Percentiles rank a stretch among this genome's conserved stretches.
phyloP scores from a whole-genome alignment of 2,113 vertebrate genomes.

The Ctenomys sociabilis region DNA sequence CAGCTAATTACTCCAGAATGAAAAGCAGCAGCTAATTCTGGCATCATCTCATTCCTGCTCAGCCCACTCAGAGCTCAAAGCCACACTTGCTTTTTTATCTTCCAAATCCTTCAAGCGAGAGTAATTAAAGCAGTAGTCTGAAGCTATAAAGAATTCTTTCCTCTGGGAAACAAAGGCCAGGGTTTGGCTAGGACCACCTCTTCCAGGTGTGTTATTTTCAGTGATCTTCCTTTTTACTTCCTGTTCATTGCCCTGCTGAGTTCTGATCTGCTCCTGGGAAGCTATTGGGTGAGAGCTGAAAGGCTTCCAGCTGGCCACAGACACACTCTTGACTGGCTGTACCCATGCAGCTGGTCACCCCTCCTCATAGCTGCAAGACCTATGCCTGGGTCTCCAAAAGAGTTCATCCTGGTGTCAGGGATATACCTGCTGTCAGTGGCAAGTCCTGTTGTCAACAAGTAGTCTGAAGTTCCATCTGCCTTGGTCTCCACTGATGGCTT shows the following conservation, averaged over 20 bases:
- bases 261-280: slow-evolving; percentile 62
- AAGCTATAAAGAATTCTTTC: not conserved
- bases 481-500: not conserved
- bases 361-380: slow-evolving; percentile 57
- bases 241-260: slow-evolving; percentile 55
- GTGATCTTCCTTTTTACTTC: slow-evolving; percentile 8
- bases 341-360: slow-evolving; percentile 72
- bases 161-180: not conserved
- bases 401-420: slow-evolving; percentile 67
- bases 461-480: too few species aligned
- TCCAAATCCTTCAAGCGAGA: not conserved
- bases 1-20: slow-evolving; percentile 30
- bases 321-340: slow-evolving; percentile 56
- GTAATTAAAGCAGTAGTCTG: not conserved
- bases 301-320: slow-evolving; percentile 69
- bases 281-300: slow-evolving; percentile 65
- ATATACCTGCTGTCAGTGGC: not conserved
- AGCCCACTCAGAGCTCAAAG: slow-evolving; percentile 48
- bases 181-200: slow-evolving; percentile 28
- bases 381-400: not conserved
- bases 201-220: slow-evolving; percentile 51
- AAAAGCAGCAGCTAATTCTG: slow-evolving; percentile 25
- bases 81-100: slow-evolving; percentile 38
- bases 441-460: not conserved
- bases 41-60: slow-evolving; percentile 4